Conservation (phyloP, 2,113 vertebrate genomes). For the Microcebus jonahi region DNA sequence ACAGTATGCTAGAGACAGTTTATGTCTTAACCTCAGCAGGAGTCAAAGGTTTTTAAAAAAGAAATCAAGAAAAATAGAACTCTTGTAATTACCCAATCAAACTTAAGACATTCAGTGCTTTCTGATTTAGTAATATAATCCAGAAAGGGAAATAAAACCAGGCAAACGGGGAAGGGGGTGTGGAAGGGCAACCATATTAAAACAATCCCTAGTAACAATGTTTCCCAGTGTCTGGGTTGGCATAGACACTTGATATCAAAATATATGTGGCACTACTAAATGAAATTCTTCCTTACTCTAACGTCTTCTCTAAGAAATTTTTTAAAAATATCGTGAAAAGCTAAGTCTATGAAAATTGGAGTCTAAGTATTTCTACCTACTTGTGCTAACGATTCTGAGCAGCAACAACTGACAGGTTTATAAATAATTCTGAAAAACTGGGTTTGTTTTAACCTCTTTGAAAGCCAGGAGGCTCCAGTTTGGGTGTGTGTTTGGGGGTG, state of each 20-base stretch:
- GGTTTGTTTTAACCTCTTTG: neutral
- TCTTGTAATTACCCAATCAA: constrained; percentile 83
- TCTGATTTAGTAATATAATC: constrained; percentile 73
- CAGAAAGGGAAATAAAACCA: constrained; percentile 16
- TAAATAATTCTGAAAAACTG: neutral
- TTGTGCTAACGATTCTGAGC: neutral
- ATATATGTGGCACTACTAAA: constrained; percentile 44
- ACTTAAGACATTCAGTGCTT: constrained; percentile 83
- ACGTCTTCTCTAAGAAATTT: neutral
- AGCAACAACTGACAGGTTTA: too few species aligned
- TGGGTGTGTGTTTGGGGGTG: too few species aligned
- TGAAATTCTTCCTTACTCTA: neutral
- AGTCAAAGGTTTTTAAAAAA: constrained; percentile 74
- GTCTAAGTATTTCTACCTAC: neutral
- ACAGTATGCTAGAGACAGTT: constrained; percentile 77
- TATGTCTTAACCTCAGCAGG: constrained; percentile 79
- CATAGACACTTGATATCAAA: neutral
- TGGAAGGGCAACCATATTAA: neutral
- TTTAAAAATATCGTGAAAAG: neutral
- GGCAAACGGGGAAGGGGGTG: neutral
- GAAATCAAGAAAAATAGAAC: constrained; percentile 72
- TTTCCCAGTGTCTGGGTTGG: neutral
- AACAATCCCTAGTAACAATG: neutral
- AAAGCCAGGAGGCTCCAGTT: neutral
- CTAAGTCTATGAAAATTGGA: neutral